Base-by-base conservation (phyloP, 2,797 vertebrate species). In the Intellagama lesueurii region DNA sequence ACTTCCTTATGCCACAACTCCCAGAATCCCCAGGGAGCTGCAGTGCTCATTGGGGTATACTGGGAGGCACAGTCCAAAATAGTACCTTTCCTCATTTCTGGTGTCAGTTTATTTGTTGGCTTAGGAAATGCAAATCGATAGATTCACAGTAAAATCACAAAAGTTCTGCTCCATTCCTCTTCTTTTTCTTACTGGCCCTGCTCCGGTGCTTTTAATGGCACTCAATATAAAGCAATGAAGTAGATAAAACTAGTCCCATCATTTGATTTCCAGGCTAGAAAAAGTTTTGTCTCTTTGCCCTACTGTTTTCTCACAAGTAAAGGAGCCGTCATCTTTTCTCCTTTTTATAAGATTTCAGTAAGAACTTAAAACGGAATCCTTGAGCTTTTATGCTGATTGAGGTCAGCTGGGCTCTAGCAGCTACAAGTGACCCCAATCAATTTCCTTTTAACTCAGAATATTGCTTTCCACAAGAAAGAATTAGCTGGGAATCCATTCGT, bases 371-470 rank as follows among this genome's bases (percentile, higher is more conserved):
- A 26, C 40, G 26, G 8, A 11, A 72, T 69, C 35, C 40, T 35
- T 80, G 64, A 52, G 49, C 83, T 89, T 85, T 80, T 66, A 89
- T 89, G 77, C 69, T 89, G 88, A 89, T 89, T 89, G 88, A 44
- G 88, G 88, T 89, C 77, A 89, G 19, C 40, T 47, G n/a, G 68
- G 16, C 28, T 89, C 30, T 32, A 79, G 75, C 47, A 35, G 82
- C 82, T 89, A 52, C n/a, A n/a, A 79, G 35, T 80, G 68, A 89
- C 88, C 77, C 30, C 88, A 89, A 85, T 85, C 77, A 89, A 56
- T 85, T 89, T 60, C 69, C 19, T 85, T 77, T 89, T 81, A 81
- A 87, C 66, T 87, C n/a, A 19, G 47, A 26, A 47, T 56, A 72
- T 80, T 68, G 47, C 75, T 85, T 89, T 60, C 19, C 49, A 56